A percentile compares a stretch with the other conserved stretches of the same genome.
These are phyloP conservation scores for Pseudanteris insignis DNA, from an alignment of 2,888 invertebrate genomes.

Conservation along the genomic window DNA sequence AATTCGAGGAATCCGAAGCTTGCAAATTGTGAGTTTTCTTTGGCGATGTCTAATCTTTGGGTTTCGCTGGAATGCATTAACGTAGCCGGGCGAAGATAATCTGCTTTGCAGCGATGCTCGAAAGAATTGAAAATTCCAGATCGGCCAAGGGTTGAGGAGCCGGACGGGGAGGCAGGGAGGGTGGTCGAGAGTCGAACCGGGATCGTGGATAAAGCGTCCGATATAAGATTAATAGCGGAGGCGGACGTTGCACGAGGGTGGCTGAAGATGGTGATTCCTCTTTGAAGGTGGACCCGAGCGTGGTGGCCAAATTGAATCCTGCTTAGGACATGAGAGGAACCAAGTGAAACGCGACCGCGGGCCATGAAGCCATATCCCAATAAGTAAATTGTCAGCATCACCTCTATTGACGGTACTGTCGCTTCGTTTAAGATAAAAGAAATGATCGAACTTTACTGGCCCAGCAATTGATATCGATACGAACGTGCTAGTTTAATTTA, in stretches of 20 bases:
- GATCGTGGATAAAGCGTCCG: conserved; percentile 63
- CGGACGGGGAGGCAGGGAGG: conserved; percentile 33
- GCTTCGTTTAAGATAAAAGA: conserved; percentile 38
- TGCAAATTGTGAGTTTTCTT: conserved; percentile 12
- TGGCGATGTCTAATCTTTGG: conserved; percentile 16
- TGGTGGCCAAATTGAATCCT: conserved; percentile 66
- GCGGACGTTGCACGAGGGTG: conserved; percentile 56
- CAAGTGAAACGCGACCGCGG: conserved; percentile 44
- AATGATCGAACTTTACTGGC: conserved; percentile 16
- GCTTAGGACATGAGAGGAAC: conserved; percentile 61
- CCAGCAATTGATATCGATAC: too few relatives aligned
- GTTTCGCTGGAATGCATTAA: conserved; percentile 42
- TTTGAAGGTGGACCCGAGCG: conserved; percentile 65
- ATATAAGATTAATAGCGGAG: conserved; percentile 67
- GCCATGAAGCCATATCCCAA: conserved; percentile 55
- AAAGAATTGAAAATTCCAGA: conserved; percentile 62
- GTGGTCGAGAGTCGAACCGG: conserved; percentile 28
- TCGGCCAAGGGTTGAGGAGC: conserved; percentile 55
- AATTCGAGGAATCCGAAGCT: neutral
- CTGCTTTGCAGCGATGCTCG: conserved; percentile 47
- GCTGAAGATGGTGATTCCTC: conserved; percentile 62
- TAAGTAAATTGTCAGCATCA: conserved; percentile 60
- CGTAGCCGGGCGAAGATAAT: conserved; percentile 42
- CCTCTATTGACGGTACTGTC: conserved; percentile 28
- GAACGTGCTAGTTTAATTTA: too few relatives aligned